A percentile compares a stretch with the other conserved stretches of the same genome.
phyloP scores from a whole-genome alignment of 2,113 vertebrate genomes.

The Callorhinus ursinus region DNA sequence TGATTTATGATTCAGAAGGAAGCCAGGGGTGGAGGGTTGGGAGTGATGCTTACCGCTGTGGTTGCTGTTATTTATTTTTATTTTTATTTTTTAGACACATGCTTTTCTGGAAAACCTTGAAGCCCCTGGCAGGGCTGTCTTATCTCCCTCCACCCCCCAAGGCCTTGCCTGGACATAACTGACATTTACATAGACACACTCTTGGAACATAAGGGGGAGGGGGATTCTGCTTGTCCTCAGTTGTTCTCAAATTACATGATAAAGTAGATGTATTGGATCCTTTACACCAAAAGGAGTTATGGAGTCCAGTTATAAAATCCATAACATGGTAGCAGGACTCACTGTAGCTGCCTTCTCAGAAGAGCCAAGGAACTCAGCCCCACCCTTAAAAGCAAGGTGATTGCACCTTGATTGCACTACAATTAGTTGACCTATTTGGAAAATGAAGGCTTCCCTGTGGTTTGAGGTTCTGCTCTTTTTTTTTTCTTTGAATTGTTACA shows the following conservation, averaged over 20 bases:
- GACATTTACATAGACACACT: background rate
- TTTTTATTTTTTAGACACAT: background rate
- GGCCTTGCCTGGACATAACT: background rate
- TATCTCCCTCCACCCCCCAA: background rate
- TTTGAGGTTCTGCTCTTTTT: too few relatives aligned
- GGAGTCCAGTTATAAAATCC: background rate
- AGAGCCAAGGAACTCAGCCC: too few relatives aligned
- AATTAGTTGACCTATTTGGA: background rate
- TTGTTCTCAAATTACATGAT: conserved; percentile 2
- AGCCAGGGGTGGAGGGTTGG: conserved; percentile 79
- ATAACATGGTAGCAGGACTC: background rate
- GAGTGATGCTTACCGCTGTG: background rate
- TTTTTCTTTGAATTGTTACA: background rate
- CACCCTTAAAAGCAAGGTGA: background rate
- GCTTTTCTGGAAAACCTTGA: background rate
- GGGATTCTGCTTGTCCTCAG: background rate
- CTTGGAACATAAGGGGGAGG: background rate
- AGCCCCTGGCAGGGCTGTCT: background rate
- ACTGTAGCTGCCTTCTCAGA: background rate
- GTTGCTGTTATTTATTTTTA: background rate
- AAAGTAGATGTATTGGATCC: background rate
- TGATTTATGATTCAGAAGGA: conserved; percentile 86
- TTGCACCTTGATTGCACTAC: fast-evolving
- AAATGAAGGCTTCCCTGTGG: background rate
- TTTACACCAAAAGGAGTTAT: background rate